Evolutionary conservation across 2,888 invertebrate genomes (phyloP).

Genomic region (Cheilosia soror): DNA sequence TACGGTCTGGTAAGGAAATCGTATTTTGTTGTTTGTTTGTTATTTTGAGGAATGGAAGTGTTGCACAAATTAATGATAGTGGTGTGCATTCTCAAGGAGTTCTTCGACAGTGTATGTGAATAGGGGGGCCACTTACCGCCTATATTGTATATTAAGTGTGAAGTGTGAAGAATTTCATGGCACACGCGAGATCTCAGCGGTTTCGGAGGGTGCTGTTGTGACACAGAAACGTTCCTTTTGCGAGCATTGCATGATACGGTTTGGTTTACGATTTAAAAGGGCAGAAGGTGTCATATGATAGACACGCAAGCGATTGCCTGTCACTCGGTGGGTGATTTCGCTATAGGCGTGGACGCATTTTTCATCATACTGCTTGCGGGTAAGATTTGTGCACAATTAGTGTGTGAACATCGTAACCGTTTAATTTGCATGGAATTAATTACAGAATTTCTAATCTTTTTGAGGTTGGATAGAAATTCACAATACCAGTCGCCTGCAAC

Average conservation of each 20-base stretch:
- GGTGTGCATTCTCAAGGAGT: constrained; percentile 48
- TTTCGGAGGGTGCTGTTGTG: constrained; percentile 42
- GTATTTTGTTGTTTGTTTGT: constrained; percentile 16
- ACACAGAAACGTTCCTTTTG: constrained; percentile 4
- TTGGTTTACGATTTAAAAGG: constrained; percentile 48
- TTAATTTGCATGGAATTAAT: too few relatives aligned
- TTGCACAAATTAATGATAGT: constrained; percentile 66
- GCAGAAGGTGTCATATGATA: constrained; percentile 49
- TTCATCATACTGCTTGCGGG: not conserved
- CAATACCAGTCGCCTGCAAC: not conserved
- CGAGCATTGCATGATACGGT: constrained; percentile 31
- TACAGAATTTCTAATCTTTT: too few relatives aligned
- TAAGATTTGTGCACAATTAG: too few relatives aligned
- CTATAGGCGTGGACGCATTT: not conserved
- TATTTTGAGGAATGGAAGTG: constrained; percentile 64
- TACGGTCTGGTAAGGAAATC: constrained; percentile 75
- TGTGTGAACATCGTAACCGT: too few relatives aligned
- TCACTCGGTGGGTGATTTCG: not conserved
- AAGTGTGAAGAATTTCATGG: constrained; percentile 47
- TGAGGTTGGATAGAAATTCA: too few relatives aligned
- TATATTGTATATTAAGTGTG: not conserved
- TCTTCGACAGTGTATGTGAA: constrained; percentile 12
- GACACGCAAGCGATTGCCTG: constrained; percentile 30
- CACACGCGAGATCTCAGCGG: constrained; percentile 59
- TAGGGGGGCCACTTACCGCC: not conserved